phyloP scores from a whole-genome alignment of 2,797 vertebrate species.

The Chaenodraco wilsoni region DNA sequence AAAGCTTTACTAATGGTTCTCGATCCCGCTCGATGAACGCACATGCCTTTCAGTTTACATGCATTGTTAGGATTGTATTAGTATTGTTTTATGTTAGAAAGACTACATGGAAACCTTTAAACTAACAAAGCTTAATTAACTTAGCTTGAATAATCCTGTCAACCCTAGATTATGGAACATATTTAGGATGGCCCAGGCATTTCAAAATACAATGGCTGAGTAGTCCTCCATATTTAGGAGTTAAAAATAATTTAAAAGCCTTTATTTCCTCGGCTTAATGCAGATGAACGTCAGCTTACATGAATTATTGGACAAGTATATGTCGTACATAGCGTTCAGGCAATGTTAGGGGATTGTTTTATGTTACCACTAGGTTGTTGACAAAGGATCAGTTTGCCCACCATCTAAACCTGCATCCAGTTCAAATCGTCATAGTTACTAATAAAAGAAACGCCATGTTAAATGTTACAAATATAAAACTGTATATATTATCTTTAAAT shows the following conservation, averaged over 20 bases:
- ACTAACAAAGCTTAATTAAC: background rate
- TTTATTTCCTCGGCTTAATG: slow-evolving; percentile 2
- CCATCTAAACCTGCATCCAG: background rate
- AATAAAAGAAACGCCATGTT: background rate
- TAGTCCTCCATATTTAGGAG: background rate
- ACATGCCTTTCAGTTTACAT: no score
- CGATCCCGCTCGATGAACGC: no score
- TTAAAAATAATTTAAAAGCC: background rate
- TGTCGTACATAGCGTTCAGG: background rate
- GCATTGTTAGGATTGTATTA: no score
- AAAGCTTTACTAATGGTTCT: background rate
- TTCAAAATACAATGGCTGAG: slow-evolving; percentile 2
- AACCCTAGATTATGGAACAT: background rate
- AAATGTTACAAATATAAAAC: background rate
- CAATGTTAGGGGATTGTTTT: background rate
- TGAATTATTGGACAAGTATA: background rate
- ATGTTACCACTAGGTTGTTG: background rate
- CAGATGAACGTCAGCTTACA: background rate
- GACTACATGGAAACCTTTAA: no score
- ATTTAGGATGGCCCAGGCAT: background rate
- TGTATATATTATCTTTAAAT: slow-evolving; percentile 3
- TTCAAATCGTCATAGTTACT: slow-evolving; percentile 3
- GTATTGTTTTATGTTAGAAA: no score
- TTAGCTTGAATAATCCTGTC: background rate
- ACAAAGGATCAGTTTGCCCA: no score